A percentile compares a stretch with the other conserved stretches of the same genome.
phyloP scores from a whole-genome alignment of 2,888 invertebrate genomes.

The Crioceris asparagi region DNA sequence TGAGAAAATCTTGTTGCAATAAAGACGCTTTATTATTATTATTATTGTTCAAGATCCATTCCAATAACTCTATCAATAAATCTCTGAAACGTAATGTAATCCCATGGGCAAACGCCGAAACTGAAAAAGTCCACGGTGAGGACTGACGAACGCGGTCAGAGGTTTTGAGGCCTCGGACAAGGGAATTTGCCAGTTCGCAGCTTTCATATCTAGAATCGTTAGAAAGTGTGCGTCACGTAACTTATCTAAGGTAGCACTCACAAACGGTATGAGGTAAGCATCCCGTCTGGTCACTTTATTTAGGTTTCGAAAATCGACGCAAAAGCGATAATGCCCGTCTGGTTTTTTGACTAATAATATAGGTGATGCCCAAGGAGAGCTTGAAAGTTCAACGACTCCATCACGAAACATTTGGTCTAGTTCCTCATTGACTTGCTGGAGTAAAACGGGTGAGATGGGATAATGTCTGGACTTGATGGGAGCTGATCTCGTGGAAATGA shows the following conservation, averaged over 20 bases:
- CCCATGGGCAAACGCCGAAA: constrained; percentile 4
- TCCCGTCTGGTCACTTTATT: constrained; percentile 5
- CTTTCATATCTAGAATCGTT: constrained; percentile 6
- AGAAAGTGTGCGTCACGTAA: constrained; percentile 5
- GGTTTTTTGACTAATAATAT: neutral
- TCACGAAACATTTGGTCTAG: constrained; percentile 1
- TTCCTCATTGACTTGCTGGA: constrained; percentile 1
- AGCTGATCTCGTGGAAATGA: too few relatives aligned
- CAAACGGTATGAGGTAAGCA: constrained; percentile 7
- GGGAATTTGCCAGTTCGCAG: constrained; percentile 2
- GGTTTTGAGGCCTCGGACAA: constrained; percentile 1
- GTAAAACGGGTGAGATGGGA: neutral
- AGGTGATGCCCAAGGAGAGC: neutral
- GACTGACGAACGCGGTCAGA: constrained; percentile 3
- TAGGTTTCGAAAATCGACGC: constrained; percentile 1
- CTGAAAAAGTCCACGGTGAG: constrained; percentile 5
- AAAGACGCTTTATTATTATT: too few relatives aligned
- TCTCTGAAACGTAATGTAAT: constrained; percentile 1
- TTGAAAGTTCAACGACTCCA: neutral
- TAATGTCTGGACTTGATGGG: constrained; percentile 2
- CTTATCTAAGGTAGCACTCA: constrained; percentile 9
- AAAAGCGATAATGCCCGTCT: neutral
- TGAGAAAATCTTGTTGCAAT: too few relatives aligned
- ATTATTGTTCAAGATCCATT: constrained; percentile 1
- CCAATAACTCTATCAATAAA: constrained; percentile 2